Conservation (phyloP, 2,113 vertebrate genomes). For the Xiphophorus maculatus region DNA sequence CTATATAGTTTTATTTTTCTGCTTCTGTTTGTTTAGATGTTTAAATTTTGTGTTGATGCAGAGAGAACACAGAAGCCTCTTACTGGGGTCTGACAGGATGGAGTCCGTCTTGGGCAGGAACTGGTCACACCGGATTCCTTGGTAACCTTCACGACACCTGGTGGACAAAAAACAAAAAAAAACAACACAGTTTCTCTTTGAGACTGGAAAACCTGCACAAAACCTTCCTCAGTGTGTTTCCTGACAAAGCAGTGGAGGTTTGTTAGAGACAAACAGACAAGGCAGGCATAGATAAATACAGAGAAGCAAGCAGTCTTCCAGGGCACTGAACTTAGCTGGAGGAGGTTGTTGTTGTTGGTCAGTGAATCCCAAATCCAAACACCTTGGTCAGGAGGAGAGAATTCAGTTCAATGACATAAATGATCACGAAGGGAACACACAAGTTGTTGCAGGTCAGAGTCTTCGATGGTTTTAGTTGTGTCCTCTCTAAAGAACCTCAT, state of each 20-base stretch:
- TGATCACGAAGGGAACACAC: too few relatives aligned
- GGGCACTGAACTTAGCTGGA: neutral
- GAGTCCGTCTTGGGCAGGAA: constrained; percentile 99
- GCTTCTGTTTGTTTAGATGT: neutral
- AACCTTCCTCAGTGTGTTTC: neutral
- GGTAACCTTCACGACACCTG: constrained; percentile 99
- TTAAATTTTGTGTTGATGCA: too few relatives aligned
- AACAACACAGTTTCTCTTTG: neutral
- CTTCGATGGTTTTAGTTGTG: too few relatives aligned
- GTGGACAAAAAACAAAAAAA: constrained; percentile 4
- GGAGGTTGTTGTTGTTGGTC: too few relatives aligned
- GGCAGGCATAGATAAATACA: constrained; percentile 11
- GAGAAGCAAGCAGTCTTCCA: constrained; percentile 1
- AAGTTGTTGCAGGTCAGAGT: too few relatives aligned
- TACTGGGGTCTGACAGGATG: constrained; percentile 98
- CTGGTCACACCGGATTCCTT: constrained; percentile 98
- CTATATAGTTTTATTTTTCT: too few relatives aligned
- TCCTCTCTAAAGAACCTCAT: too few relatives aligned
- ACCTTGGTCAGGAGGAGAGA: neutral
- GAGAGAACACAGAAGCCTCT: constrained; percentile 54
- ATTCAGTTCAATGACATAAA: neutral
- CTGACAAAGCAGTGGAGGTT: neutral
- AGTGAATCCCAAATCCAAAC: too few relatives aligned
- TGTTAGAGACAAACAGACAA: too few relatives aligned
- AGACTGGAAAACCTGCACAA: neutral